These are phyloP conservation scores for Lithobates sylvaticus DNA, from an alignment of 2,797 vertebrate species.

Conservation along the genomic window DNA sequence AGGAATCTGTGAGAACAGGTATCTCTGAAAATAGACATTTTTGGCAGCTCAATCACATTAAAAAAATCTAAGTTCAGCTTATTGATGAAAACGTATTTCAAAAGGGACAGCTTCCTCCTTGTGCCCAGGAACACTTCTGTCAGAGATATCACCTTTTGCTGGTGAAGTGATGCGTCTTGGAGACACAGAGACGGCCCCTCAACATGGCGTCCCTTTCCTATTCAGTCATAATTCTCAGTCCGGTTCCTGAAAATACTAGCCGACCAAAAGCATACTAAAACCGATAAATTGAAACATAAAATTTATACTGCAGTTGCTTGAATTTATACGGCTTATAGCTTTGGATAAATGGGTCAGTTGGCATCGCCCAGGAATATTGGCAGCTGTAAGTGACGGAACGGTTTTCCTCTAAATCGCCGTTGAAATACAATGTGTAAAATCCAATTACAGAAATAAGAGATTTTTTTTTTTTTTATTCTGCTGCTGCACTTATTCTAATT, in stretches of 20 bases:
- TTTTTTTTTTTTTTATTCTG: conserved; percentile 8
- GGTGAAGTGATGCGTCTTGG: too few relatives aligned
- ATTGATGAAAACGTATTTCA: too few relatives aligned
- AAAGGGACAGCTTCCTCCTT: too few relatives aligned
- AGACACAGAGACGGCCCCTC: neutral
- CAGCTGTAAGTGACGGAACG: conserved; percentile 12
- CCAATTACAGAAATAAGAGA: conserved; percentile 45
- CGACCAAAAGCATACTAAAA: neutral
- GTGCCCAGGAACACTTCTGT: too few relatives aligned
- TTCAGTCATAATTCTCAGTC: neutral
- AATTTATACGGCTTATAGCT: neutral
- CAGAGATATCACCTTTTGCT: too few relatives aligned
- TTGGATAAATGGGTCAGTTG: conserved; percentile 24
- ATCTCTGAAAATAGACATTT: too few relatives aligned
- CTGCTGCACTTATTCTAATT: conserved; percentile 51
- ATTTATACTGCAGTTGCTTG: neutral
- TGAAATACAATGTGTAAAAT: conserved; percentile 22
- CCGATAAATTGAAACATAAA: neutral
- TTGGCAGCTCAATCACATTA: too few relatives aligned
- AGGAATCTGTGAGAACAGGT: too few relatives aligned
- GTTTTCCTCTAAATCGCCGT: neutral
- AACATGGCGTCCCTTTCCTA: neutral
- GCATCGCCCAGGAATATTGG: conserved; percentile 23
- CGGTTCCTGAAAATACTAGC: neutral
- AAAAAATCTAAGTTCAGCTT: too few relatives aligned